A percentile compares a stretch with the other conserved stretches of the same genome.
These are phyloP conservation scores for Vipera ursinii DNA, from an alignment of 2,797 vertebrate genomes.

Conservation along the genomic window DNA sequence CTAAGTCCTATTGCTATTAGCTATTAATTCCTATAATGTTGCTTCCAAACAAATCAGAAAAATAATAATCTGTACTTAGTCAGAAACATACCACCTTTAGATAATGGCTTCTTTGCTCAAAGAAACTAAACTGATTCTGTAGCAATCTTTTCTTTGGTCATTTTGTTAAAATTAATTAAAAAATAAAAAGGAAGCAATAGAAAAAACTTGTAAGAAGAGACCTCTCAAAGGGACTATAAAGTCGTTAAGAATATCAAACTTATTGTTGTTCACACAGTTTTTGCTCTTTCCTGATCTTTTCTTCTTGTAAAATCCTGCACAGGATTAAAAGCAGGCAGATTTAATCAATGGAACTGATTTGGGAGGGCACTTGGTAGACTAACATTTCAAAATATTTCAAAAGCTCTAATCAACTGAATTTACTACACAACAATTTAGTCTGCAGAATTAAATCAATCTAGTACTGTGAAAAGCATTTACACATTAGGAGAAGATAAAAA, in stretches of 20 bases:
- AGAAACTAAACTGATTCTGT: not conserved
- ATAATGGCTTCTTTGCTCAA: not conserved
- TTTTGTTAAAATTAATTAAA: not conserved
- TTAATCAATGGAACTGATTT: not conserved
- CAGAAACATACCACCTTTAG: not conserved
- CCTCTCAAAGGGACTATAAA: not conserved
- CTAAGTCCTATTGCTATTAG: no score
- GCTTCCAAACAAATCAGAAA: not conserved
- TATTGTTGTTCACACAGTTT: not conserved
- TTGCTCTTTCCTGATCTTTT: not conserved
- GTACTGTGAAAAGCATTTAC: not conserved
- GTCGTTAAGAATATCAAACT: not conserved
- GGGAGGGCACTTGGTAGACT: not conserved
- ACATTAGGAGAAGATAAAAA: not conserved
- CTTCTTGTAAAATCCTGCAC: not conserved
- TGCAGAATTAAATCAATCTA: not conserved
- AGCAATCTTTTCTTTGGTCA: not conserved
- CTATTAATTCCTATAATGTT: not conserved
- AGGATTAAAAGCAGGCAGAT: not conserved
- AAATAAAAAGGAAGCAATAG: not conserved
- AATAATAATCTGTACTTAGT: no score
- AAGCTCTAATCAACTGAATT: not conserved
- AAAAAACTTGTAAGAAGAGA: not conserved
- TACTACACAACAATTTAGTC: not conserved
- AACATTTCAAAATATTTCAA: not conserved